Evolutionary conservation across 2,888 invertebrate genomes (phyloP).

Genomic region (Danaus chrysippus): DNA sequence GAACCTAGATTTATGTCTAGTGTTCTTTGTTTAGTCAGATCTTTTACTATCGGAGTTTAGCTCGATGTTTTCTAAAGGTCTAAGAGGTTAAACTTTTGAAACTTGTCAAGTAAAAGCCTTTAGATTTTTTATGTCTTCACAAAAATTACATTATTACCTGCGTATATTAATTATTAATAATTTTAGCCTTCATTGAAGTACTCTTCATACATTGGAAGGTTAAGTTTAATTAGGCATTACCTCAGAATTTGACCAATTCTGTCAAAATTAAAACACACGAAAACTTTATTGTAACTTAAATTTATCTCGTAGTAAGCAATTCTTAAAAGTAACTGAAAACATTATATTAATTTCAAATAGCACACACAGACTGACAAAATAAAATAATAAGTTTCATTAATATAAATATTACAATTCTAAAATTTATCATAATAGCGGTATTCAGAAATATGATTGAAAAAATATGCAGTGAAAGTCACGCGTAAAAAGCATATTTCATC

Average conservation of each 20-base stretch:
- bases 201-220: too few relatives aligned
- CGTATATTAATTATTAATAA: too few relatives aligned
- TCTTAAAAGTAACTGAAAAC: too few relatives aligned
- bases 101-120: too few relatives aligned
- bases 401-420: slow-evolving; percentile 39
- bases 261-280: not conserved
- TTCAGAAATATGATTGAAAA: slow-evolving; percentile 46
- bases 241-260: too few relatives aligned
- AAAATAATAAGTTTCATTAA: slow-evolving; percentile 23
- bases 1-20: slow-evolving; percentile 18
- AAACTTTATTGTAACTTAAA: slow-evolving; percentile 1
- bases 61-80: not conserved
- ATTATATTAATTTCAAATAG: not conserved
- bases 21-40: slow-evolving; percentile 2
- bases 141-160: too few relatives aligned
- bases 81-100: too few relatives aligned
- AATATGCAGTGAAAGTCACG: slow-evolving; percentile 59
- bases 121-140: too few relatives aligned
- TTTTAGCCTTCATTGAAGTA: too few relatives aligned
- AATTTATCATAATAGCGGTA: slow-evolving; percentile 39
- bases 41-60: slow-evolving; percentile 14
- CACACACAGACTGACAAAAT: slow-evolving; percentile 9
- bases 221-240: too few relatives aligned
- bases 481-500: slow-evolving; percentile 57
- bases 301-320: not conserved